A percentile compares a stretch with the other conserved stretches of the same genome.
phyloP scores from a whole-genome alignment of 2,888 invertebrate species.

The Zygogramma bicolorata region DNA sequence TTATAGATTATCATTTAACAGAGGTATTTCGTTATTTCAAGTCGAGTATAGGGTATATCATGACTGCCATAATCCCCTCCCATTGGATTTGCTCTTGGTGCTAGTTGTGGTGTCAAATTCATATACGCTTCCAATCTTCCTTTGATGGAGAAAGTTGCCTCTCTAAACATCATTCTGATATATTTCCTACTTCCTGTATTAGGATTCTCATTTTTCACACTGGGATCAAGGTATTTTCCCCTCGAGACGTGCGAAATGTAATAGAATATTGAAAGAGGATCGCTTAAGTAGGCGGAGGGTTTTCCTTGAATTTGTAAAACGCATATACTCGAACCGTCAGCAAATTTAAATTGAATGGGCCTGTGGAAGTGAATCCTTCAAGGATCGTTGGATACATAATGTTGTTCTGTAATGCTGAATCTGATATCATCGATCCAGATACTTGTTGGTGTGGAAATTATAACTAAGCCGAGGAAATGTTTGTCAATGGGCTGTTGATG shows the following conservation, averaged over 20 bases:
- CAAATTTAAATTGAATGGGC: conserved; percentile 31
- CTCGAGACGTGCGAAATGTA: conserved; percentile 17
- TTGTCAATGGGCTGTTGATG: background rate
- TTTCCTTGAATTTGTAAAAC: conserved; percentile 24
- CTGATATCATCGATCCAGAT: background rate
- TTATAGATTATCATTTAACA: no score
- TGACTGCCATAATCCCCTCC: no score
- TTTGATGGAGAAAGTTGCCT: no score
- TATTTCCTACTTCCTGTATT: no score
- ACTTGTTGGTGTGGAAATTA: conserved; percentile 6
- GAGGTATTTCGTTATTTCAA: no score
- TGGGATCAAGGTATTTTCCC: no score
- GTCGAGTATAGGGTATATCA: no score
- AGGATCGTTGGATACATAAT: conserved; percentile 28
- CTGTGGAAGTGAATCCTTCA: conserved; percentile 25
- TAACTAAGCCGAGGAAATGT: background rate
- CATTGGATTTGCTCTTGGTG: no score
- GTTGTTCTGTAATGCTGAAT: conserved; percentile 18
- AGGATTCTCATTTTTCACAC: no score
- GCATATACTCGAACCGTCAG: conserved; percentile 25
- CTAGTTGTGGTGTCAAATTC: no score
- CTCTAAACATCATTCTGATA: no score
- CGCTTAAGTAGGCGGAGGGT: conserved; percentile 18
- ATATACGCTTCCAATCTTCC: no score
- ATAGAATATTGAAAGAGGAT: conserved; percentile 18